Evolutionary conservation across 2,797 vertebrate species (phyloP).

Genomic region (Falco rusticolus): DNA sequence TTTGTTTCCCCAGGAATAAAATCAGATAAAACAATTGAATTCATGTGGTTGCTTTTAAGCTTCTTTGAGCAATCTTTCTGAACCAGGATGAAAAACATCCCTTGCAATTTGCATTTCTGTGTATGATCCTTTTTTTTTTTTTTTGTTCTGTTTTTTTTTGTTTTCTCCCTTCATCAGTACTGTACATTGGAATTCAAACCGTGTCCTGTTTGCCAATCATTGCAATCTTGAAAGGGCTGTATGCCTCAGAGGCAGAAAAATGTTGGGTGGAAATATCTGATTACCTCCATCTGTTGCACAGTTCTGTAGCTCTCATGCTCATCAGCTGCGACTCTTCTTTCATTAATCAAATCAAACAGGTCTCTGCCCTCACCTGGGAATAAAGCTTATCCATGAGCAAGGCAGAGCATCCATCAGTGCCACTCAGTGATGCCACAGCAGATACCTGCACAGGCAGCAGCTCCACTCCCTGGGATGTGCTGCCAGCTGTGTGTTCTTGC

Average conservation of each 20-base stretch:
- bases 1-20: slow-evolving; percentile 7
- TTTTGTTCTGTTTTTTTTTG: too few species aligned
- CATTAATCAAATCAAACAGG: background rate
- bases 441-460: background rate
- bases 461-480: fast-evolving
- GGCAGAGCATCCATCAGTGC: background rate
- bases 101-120: background rate
- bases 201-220: background rate
- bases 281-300: background rate
- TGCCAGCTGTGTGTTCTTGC: background rate
- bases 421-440: background rate
- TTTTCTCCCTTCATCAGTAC: background rate
- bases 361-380: background rate
- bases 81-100: background rate
- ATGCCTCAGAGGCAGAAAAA: background rate
- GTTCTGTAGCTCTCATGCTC: background rate
- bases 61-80: background rate
- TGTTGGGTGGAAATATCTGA: background rate
- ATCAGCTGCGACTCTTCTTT: background rate
- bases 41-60: background rate
- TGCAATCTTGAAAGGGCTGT: background rate
- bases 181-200: background rate
- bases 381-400: background rate
- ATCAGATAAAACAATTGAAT: background rate
- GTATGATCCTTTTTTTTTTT: background rate